These are phyloP conservation scores for Holcopasites calliopsidis DNA, from an alignment of 1,140 invertebrate genomes.

Conservation along the genomic window DNA sequence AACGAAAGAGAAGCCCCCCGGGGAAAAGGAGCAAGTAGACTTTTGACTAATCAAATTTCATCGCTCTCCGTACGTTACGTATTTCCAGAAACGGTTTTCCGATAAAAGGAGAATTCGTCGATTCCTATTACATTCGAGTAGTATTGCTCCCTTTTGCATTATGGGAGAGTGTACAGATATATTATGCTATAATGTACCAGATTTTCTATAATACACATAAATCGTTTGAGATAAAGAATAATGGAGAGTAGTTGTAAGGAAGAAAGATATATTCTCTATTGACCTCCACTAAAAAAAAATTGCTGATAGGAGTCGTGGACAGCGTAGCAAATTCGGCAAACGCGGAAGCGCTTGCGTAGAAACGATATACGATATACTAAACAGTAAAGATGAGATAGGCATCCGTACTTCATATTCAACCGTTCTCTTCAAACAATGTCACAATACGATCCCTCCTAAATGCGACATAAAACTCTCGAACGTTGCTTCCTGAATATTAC, in stretches of 20 bases:
- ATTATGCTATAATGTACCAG: not conserved
- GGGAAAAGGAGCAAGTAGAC: not conserved
- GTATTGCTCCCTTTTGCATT: slow-evolving; percentile 1
- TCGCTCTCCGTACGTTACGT: not conserved
- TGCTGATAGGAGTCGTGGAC: not conserved
- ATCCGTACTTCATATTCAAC: not conserved
- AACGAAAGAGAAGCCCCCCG: not conserved
- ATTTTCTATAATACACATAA: not conserved
- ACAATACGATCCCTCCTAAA: not conserved
- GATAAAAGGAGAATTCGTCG: slow-evolving; percentile 8
- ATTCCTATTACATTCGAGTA: not conserved
- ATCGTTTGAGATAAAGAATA: no score
- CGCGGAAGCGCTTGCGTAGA: not conserved
- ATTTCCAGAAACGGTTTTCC: not conserved
- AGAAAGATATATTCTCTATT: no score
- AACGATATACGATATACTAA: not conserved
- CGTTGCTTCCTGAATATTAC: no score
- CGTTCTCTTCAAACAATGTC: not conserved
- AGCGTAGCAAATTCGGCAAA: not conserved
- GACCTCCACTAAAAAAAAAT: not conserved
- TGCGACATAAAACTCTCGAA: not conserved
- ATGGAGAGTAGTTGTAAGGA: no score
- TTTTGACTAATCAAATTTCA: slow-evolving; percentile 12
- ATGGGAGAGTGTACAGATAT: not conserved
- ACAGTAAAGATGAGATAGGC: not conserved